A percentile compares a stretch with the other conserved stretches of the same genome.
These are phyloP conservation scores for Calosoma granatense DNA, from an alignment of 1,140 invertebrate species.

Conservation along the genomic window DNA sequence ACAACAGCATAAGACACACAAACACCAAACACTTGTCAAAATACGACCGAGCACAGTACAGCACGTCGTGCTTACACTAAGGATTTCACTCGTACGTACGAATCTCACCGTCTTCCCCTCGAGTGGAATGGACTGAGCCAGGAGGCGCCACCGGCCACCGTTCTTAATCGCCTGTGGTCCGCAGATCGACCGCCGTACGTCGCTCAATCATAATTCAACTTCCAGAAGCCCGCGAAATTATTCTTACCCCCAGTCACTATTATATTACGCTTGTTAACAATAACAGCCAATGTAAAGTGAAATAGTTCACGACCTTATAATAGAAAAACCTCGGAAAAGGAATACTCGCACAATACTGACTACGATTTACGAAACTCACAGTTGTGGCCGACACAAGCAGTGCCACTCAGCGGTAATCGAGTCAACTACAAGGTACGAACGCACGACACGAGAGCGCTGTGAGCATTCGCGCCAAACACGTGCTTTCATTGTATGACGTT, in stretches of 20 bases:
- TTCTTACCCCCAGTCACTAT: too few relatives aligned
- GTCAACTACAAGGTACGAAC: neutral
- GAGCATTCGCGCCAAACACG: neutral
- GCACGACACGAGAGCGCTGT: neutral
- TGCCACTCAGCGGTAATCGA: neutral
- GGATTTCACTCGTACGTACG: conserved; percentile 1
- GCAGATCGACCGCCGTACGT: neutral
- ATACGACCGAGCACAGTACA: neutral
- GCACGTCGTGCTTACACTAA: conserved; percentile 6
- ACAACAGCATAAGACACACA: neutral
- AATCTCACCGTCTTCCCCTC: neutral
- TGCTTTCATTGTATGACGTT: neutral
- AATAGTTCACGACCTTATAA: too few relatives aligned
- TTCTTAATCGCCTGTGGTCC: neutral
- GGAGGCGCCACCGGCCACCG: neutral
- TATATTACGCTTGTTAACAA: too few relatives aligned
- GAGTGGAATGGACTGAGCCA: conserved; percentile 3
- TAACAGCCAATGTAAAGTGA: too few relatives aligned
- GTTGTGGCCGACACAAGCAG: neutral
- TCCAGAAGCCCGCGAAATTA: neutral
- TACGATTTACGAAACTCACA: too few relatives aligned
- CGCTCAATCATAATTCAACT: neutral
- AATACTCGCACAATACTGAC: too few relatives aligned
- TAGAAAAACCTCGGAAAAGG: too few relatives aligned
- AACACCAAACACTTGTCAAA: conserved; percentile 5